Conservation (phyloP, 2,797 vertebrate species). For the Manis pentadactyla region DNA sequence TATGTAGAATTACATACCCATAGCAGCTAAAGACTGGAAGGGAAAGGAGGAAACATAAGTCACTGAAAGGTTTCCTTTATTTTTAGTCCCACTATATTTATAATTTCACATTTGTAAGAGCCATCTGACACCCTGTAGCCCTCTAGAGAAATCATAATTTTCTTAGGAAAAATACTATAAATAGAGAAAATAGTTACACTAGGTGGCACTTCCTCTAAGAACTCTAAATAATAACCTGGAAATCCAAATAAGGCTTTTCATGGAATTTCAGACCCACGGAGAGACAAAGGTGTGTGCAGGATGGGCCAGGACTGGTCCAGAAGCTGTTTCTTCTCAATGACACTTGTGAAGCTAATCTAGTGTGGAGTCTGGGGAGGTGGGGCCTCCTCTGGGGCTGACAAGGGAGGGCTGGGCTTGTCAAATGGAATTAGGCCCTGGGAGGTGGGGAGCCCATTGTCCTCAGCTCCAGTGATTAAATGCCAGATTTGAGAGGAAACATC, state of each 20-base stretch:
- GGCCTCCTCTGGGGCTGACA: conserved; percentile 71
- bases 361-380: conserved; percentile 61
- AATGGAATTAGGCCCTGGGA: conserved; percentile 73
- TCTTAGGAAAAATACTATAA: not conserved
- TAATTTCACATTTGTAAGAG: not conserved
- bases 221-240: not conserved
- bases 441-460: conserved; percentile 79
- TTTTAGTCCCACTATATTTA: not conserved
- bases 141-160: not conserved
- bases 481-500: conserved; percentile 81
- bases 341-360: conserved; percentile 68
- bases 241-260: not conserved
- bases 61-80: not conserved
- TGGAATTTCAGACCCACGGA: not conserved
- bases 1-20: not conserved
- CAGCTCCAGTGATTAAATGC: conserved; percentile 71
- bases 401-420: conserved; percentile 78
- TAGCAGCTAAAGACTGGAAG: not conserved
- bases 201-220: not conserved
- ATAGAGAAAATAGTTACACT: not conserved
- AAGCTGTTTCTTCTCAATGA: conserved; percentile 78
- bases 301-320: not conserved
- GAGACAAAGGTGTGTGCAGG: not conserved
- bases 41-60: not conserved
- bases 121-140: not conserved